Evolutionary conservation across 2,888 invertebrate genomes (phyloP).

Genomic region (Smittia aterrima): DNA sequence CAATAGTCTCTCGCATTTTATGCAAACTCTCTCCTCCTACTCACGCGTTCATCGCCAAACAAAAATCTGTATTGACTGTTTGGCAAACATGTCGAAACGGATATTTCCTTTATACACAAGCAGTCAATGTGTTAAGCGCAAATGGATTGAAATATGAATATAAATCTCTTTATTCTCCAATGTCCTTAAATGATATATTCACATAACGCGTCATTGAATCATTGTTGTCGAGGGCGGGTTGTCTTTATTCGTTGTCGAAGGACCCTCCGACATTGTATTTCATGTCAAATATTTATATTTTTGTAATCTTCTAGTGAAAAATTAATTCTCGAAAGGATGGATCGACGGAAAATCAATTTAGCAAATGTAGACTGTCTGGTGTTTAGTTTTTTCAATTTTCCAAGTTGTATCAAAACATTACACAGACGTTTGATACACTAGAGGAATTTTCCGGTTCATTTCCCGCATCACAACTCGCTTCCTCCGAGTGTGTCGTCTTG

Average conservation of each 20-base stretch:
- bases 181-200: slow-evolving; percentile 20
- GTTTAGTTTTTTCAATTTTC: slow-evolving; percentile 1
- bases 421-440: slow-evolving; percentile 8
- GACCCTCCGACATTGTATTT: neutral
- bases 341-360: slow-evolving; percentile 1
- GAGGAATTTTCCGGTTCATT: slow-evolving; percentile 2
- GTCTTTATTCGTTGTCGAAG: neutral
- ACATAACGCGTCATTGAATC: neutral
- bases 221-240: neutral
- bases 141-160: slow-evolving; percentile 8
- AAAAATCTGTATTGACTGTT: neutral
- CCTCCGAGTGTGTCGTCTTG: neutral
- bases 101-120: neutral
- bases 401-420: neutral
- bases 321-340: slow-evolving; percentile 6
- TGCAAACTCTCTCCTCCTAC: no score
- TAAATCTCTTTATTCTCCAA: slow-evolving; percentile 29
- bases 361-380: neutral
- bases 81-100: slow-evolving; percentile 7
- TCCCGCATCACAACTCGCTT: neutral
- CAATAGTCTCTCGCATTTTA: neutral
- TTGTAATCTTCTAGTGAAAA: slow-evolving; percentile 18
- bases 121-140: neutral
- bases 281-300: slow-evolving; percentile 13
- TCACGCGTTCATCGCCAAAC: no score